Conservation (phyloP, 2,888 invertebrate species). For the Dicyrtomina minuta region DNA sequence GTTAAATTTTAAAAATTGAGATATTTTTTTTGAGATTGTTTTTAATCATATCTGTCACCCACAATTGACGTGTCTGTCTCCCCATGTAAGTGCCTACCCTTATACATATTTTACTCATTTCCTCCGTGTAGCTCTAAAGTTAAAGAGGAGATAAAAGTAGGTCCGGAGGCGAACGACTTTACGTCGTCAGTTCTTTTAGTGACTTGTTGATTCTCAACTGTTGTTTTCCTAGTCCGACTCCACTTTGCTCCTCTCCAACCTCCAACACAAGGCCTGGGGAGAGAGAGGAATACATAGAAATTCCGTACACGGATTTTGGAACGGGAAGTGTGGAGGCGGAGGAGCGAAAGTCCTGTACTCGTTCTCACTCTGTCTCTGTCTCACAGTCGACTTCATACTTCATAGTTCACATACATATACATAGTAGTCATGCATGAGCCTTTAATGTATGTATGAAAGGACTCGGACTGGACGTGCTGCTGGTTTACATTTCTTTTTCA, state of each 20-base stretch:
- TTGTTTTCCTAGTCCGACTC: no score
- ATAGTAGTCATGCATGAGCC: neutral
- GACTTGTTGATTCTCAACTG: no score
- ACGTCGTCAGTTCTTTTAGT: no score
- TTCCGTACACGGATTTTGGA: neutral
- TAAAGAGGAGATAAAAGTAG: no score
- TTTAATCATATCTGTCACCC: no score
- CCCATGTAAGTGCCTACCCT: no score
- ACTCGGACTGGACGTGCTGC: neutral
- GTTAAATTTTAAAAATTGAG: no score
- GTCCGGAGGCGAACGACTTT: no score
- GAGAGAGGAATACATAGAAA: neutral
- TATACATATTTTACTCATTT: no score
- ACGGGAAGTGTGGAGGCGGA: neutral
- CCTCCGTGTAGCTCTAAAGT: no score
- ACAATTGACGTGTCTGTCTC: no score
- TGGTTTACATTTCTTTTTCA: neutral
- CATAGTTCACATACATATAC: neutral
- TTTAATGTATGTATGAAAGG: neutral
- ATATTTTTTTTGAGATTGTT: no score
- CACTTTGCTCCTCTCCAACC: neutral
- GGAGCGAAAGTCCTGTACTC: neutral
- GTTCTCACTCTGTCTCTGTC: conserved; percentile 6
- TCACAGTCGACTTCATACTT: neutral
- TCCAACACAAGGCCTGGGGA: neutral